A percentile compares a stretch with the other conserved stretches of the same genome.
phyloP scores from a whole-genome alignment of 2,888 invertebrate genomes.

The Morpho achilles region DNA sequence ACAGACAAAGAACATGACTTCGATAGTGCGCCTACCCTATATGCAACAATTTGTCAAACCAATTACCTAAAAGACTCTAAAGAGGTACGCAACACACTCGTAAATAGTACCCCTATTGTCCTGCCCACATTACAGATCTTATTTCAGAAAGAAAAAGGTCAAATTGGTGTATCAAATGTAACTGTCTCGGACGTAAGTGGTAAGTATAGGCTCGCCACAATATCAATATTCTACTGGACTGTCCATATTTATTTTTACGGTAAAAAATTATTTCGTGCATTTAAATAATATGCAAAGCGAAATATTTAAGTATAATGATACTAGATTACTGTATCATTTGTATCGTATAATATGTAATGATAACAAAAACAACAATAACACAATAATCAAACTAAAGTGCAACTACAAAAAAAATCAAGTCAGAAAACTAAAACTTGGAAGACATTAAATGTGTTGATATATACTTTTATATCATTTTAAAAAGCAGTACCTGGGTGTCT shows the following conservation, averaged over 20 bases:
- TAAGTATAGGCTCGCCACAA: slow-evolving; percentile 1
- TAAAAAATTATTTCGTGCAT: no score
- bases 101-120: slow-evolving; percentile 17
- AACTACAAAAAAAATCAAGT: no score
- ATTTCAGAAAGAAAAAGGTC: slow-evolving; percentile 11
- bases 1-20: no score
- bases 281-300: no score
- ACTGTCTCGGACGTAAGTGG: slow-evolving; percentile 1
- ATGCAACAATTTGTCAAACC: slow-evolving; percentile 8
- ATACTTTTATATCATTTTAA: no score
- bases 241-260: not conserved
- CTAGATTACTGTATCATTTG: no score
- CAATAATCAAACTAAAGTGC: no score
- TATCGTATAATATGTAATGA: not conserved
- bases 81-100: slow-evolving; percentile 9
- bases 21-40: not conserved
- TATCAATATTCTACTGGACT: not conserved
- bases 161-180: slow-evolving; percentile 11
- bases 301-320: no score
- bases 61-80: slow-evolving; percentile 1
- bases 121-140: slow-evolving; percentile 10
- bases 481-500: no score
- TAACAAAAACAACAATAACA: no score
- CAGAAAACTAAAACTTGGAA: no score
- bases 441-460: no score